Evolutionary conservation across 1,140 invertebrate genomes (phyloP), one percentile per base, ranked within the genome.

Genomic region (Steinernema feltiae): DNA sequence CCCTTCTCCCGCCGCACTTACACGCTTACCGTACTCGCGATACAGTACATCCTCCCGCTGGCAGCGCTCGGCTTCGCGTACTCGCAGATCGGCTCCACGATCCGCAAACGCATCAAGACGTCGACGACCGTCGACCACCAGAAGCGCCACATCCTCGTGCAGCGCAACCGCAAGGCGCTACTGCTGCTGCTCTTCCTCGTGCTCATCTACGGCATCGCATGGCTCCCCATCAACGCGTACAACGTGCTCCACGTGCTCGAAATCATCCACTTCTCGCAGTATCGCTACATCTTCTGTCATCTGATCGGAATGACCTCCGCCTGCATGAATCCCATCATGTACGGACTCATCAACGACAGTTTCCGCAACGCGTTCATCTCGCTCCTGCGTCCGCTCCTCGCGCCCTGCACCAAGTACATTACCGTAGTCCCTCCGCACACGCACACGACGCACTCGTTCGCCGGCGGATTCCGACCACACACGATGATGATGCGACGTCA

Each of bases 31-130:
- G 83, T 85, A 12, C 72, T 86, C 29, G 83, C 76, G 12, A 85
- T 85, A 21, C 85, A 86, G 72, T 85, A 85, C 70, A 69, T 86
- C 32, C 76, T 85, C 21, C 84, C 84, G n/a, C 76, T 85, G 32
- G 76, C 75, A 41, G 79, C 85, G 2, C 32, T 85, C 31, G 83
- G 72, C 27, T 82, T 86, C 63, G 82, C 83, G 15, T 85, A 85
- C 72, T 79, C 77, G 31, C 85, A 86, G 74, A 85, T 85, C 72
- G 85, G 85, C 7, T 80, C 82, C 12, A 86, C 82, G 2, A 86
- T 85, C 69, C 76, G 82, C 27, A 78, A 82, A 30, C 72, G 84
- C 41, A 79, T 80, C 18, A 82, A 83, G 77, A 71, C 70, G 53
- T 72, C 74, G 21, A 80, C 83, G 27, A 84, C 82, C 18, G 69